phyloP scores from a whole-genome alignment of 2,797 vertebrate genomes.

The Hylomyscus alleni region DNA sequence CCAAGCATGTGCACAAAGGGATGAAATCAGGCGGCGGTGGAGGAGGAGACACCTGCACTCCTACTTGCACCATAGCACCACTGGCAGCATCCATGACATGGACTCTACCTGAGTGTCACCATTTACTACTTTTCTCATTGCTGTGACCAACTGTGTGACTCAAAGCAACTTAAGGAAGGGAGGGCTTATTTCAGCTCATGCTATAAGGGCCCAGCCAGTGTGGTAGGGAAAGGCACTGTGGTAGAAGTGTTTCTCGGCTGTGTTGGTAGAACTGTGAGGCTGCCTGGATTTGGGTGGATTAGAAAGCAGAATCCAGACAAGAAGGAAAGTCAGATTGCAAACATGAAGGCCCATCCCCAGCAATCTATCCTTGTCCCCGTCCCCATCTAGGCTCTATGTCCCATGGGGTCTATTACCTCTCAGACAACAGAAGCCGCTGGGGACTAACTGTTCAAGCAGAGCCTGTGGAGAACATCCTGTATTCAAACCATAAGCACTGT shows the following conservation, averaged over 20 bases:
- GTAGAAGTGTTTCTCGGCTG: background rate
- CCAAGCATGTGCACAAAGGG: background rate
- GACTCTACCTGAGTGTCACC: accelerated
- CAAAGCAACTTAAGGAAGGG: background rate
- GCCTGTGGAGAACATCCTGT: too few relatives aligned
- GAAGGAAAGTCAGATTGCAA: background rate
- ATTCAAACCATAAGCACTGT: background rate
- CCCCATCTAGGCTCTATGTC: background rate
- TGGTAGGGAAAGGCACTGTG: background rate
- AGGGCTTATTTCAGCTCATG: background rate
- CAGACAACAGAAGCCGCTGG: background rate
- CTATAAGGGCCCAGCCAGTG: background rate
- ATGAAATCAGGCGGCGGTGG: background rate
- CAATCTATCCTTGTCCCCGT: accelerated
- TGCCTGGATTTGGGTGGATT: background rate
- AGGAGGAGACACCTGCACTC: too few relatives aligned
- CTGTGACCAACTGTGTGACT: too few relatives aligned
- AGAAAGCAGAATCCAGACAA: background rate
- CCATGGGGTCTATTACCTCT: background rate
- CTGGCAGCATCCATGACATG: background rate
- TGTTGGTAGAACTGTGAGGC: background rate
- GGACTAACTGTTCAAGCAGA: background rate
- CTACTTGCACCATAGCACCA: accelerated
- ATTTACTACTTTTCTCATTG: background rate
- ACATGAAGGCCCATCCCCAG: background rate